A percentile compares a stretch with the other conserved stretches of the same genome.
Conservation (phyloP, 2,797 vertebrate genomes). For the Amniataba percoides region DNA sequence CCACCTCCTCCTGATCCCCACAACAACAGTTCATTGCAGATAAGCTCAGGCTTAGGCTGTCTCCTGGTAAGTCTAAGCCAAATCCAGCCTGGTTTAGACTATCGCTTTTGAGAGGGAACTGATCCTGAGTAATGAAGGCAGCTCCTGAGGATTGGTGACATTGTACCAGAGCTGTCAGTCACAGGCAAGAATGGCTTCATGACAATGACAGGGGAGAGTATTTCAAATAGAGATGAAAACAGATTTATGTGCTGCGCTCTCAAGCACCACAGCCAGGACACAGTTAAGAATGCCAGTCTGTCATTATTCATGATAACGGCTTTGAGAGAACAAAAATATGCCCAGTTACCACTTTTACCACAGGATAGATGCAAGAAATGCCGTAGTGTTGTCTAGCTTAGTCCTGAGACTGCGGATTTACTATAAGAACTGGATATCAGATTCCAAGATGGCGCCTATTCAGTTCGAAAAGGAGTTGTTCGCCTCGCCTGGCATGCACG, state of each 20-base stretch:
- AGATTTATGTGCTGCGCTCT: neutral
- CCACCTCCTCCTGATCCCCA: constrained; percentile 55
- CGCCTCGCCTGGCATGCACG: too few relatives aligned
- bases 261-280: too few relatives aligned
- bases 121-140: constrained; percentile 52
- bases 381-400: too few relatives aligned
- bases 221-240: neutral
- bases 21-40: constrained; percentile 62
- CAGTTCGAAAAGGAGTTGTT: neutral
- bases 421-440: too few relatives aligned
- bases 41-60: constrained; percentile 70
- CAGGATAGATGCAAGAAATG: neutral
- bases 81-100: constrained; percentile 68
- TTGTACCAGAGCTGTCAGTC: constrained; percentile 32
- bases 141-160: constrained; percentile 43
- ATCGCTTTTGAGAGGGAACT: constrained; percentile 45
- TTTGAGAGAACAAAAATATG: neutral
- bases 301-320: neutral
- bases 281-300: neutral
- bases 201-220: neutral
- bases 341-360: too few relatives aligned
- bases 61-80: constrained; percentile 61
- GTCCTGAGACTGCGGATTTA: too few relatives aligned
- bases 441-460: too few relatives aligned
- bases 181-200: constrained; percentile 10